Evolutionary conservation across 2,888 invertebrate genomes (phyloP), one percentile per base, ranked within the genome.

Genomic region (Biston betularia): DNA sequence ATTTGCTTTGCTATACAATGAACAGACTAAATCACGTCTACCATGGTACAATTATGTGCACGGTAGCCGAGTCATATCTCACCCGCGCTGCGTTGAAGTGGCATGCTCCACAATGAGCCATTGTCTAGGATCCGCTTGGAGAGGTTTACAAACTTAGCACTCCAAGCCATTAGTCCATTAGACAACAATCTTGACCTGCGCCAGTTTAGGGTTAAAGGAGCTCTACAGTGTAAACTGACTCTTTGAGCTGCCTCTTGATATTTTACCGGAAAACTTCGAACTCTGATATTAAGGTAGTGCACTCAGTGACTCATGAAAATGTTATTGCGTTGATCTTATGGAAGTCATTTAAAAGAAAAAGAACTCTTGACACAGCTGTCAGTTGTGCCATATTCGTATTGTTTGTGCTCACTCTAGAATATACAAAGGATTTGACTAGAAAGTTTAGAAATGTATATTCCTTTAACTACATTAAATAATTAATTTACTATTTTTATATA

Each of bases 81-180:
- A 75, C 68, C 54, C 65, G 61, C 63, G 52, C 57, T 68, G 58
- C 53, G 68, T 70, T 73, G 69, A 72, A 72, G 70, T 70, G 70
- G 72, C 66, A 61, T 69, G 67, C 63, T 58, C 65, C 61, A 71
- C 72, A 70, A 71, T 65, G 66, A 65, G 59, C 70, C 65, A 73
- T 74, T 69, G 70, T 70, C 70, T 68, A 62, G 62, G 50, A 65
- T 63, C 60, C 50, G 5, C 63, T 50, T 24, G 34, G 61, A 67
- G 60, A 45, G 65, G 68, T 64, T 71, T 63, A 65, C 66, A 58
- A 74, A 71, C 68, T 66, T 67, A 72, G 57, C 67, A 67, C 67
- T 67, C 50, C 45, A 42, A 63, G 53, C 62, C 62, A 54, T 57
- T 63, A 62, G 52, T 67, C 62, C 63, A 59, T 63, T 63, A 67